A percentile compares a stretch with the other conserved stretches of the same genome.
phyloP scores from a whole-genome alignment of 2,888 invertebrate species.

The Cylloceria caligata region DNA sequence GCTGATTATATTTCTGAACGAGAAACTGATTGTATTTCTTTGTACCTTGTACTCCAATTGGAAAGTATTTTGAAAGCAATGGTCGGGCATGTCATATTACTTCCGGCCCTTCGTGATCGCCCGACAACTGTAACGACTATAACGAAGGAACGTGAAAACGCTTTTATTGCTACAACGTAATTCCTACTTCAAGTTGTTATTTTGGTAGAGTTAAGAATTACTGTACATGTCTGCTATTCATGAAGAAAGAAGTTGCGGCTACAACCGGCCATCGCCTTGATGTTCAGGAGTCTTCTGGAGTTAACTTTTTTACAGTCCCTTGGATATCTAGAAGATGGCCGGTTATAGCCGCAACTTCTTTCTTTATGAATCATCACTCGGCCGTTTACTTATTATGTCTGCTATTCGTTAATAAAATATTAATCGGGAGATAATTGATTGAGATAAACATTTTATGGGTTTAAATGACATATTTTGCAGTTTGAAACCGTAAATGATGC shows the following conservation, averaged over 20 bases:
- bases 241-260: too few relatives aligned
- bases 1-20: background rate
- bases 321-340: too few relatives aligned
- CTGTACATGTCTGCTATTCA: background rate
- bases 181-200: background rate
- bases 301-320: too few relatives aligned
- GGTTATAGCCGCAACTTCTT: too few relatives aligned
- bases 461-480: background rate
- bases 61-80: slow-evolving; percentile 76
- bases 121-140: slow-evolving; percentile 1
- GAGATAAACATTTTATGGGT: background rate
- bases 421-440: background rate
- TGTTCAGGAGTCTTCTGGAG: too few relatives aligned
- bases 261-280: too few relatives aligned
- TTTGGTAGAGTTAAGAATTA: background rate
- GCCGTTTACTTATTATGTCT: too few relatives aligned
- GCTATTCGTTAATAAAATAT: background rate
- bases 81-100: slow-evolving; percentile 58
- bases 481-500: too few relatives aligned
- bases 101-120: slow-evolving; percentile 70
- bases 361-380: too few relatives aligned
- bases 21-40: too few relatives aligned
- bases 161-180: slow-evolving; percentile 8
- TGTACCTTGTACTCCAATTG: slow-evolving; percentile 4
- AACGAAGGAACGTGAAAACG: slow-evolving; percentile 7